Conservation (phyloP, 1,140 invertebrate species). For the Zelostemma sp. region DNA sequence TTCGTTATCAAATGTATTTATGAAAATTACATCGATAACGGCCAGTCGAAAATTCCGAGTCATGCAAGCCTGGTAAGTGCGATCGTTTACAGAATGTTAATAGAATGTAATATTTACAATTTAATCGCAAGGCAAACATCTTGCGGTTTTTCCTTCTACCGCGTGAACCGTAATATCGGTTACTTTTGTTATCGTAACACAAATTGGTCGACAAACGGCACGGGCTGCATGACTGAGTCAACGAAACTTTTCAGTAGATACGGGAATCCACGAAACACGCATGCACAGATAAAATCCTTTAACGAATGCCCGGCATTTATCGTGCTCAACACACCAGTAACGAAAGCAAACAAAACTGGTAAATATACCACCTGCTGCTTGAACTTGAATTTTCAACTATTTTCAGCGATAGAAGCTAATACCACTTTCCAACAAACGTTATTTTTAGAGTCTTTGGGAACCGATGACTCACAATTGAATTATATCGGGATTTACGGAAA, state of each 20-base stretch:
- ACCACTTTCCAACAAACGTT: neutral
- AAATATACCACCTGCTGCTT: constrained; percentile 22
- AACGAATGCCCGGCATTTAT: constrained; percentile 4
- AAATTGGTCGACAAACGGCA: neutral
- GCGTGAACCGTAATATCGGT: neutral
- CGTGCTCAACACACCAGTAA: neutral
- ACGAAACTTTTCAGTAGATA: neutral
- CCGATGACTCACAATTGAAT: neutral
- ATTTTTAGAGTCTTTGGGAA: constrained; percentile 4
- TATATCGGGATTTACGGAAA: constrained; percentile 20
- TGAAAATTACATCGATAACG: neutral
- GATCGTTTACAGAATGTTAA: neutral
- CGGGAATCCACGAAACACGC: neutral
- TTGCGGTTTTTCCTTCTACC: neutral
- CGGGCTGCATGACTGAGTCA: neutral
- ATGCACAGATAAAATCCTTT: neutral
- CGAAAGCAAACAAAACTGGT: constrained; percentile 15
- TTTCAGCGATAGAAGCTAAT: constrained; percentile 14
- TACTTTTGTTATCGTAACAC: neutral
- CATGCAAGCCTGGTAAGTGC: neutral
- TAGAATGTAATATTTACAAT: constrained; percentile 1
- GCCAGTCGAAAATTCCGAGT: neutral
- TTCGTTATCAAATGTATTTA: neutral
- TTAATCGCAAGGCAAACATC: neutral
- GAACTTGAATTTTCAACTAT: constrained; percentile 17